These are phyloP conservation scores for Florisuga fusca DNA, from an alignment of 2,797 vertebrate genomes.

Conservation along the genomic window DNA sequence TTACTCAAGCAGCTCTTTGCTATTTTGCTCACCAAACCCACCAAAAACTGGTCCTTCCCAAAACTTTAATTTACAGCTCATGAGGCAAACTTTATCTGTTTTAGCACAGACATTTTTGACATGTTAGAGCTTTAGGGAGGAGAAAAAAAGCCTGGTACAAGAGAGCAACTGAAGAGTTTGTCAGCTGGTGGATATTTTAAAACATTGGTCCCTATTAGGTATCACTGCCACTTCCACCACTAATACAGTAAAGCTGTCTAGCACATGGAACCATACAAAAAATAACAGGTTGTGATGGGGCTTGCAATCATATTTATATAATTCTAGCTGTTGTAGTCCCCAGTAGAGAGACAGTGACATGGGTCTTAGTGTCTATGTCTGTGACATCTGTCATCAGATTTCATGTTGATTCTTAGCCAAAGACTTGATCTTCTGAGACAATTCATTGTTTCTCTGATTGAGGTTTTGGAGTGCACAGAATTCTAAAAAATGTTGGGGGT, in stretches of 20 bases:
- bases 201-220: neutral
- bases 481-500: neutral
- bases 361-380: neutral
- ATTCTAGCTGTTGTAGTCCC: neutral
- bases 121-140: neutral
- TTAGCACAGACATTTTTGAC: neutral
- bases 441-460: neutral
- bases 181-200: neutral
- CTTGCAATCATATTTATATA: rapidly evolving
- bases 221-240: neutral
- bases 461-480: neutral
- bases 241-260: neutral
- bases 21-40: neutral
- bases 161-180: neutral
- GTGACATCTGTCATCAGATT: neutral
- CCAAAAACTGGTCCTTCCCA: neutral
- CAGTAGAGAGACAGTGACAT: neutral
- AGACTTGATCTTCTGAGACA: neutral
- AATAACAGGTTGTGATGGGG: neutral
- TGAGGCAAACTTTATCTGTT: neutral
- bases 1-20: neutral
- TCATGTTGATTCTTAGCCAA: neutral
- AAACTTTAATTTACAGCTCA: neutral
- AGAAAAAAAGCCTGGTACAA: neutral
- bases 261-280: neutral